Evolutionary conservation across 64 coral and sea anemone genomes (phyloP), one percentile per base, ranked within the genome.

Genomic region (Pocillopora verrucosa): DNA sequence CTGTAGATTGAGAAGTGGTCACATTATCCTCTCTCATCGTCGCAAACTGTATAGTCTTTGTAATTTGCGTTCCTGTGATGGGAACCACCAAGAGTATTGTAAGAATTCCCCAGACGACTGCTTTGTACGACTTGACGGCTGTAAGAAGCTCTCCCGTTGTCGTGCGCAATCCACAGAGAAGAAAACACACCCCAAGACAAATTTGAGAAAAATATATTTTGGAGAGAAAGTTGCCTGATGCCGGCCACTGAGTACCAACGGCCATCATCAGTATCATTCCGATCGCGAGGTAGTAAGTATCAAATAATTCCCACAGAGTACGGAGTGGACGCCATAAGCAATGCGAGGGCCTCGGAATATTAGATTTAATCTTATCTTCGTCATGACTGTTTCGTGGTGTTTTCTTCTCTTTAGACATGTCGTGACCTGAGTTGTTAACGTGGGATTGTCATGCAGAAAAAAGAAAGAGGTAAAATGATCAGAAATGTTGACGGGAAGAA

Each of bases 11-110:
- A 22, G 84, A 68, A 1, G 90, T 95, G 2, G 76, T 90, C 76
- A 93, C 84, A 56, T 95, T 98, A 36, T 98, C 76, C n/a, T 94
- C 80, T 2, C 84, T 76, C 36, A 88, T 68, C 14, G 93, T 92
- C 13, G 93, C 93, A 65, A 98, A 98, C 59, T 94, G 96, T 65
- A 98, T 92, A 13, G 93, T 92, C 60, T 98, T 94, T 24, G 96
- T 98, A 62, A 95, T 90, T 90, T 98, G 91, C 25, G 89, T 93
- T n/a, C 96, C 96, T 37, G 92, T 45, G 16, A 94, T 65, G 24
- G 93, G 87, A 13, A 91, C 90, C 16, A 87, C 73, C 17, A 98
- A 22, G 20, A 98, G 30, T 64, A 95, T 95, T 24, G 86, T 89
- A n/a, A 95, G 12, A 19, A 98, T 51, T 20, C 93, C 87, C 93